Evolutionary conservation across 2,113 vertebrate genomes (phyloP).

Genomic region (Clinocottus analis): DNA sequence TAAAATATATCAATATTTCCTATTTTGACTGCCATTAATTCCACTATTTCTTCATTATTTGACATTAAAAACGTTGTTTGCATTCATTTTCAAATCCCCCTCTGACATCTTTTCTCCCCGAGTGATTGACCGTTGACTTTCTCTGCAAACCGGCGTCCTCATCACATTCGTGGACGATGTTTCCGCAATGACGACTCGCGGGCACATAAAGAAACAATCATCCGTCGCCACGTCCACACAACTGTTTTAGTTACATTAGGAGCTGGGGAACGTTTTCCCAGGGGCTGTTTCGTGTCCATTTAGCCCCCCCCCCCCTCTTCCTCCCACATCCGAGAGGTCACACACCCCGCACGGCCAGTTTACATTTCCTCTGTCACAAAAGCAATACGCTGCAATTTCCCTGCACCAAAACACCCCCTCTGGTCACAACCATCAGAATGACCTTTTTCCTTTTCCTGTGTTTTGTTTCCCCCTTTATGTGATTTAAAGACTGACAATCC

Average conservation of each 20-base stretch:
- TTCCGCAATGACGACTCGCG: constrained; percentile 35
- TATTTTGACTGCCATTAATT: neutral
- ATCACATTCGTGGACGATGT: constrained; percentile 35
- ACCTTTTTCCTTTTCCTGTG: constrained; percentile 76
- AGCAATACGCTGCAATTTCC: constrained; percentile 83
- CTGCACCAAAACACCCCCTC: constrained; percentile 80
- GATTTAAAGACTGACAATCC: constrained; percentile 76
- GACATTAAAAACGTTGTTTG: too few relatives aligned
- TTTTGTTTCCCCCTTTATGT: constrained; percentile 41
- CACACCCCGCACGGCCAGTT: constrained; percentile 80
- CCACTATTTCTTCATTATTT: too few relatives aligned
- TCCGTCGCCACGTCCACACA: constrained; percentile 45
- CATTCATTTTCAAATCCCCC: neutral
- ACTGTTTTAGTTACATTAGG: constrained; percentile 74
- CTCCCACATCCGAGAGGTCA: constrained; percentile 80
- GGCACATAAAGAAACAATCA: constrained; percentile 59
- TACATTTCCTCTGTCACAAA: constrained; percentile 84
- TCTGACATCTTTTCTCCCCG: neutral
- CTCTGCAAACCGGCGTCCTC: constrained; percentile 18
- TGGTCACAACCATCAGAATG: constrained; percentile 82
- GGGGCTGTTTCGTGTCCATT: constrained; percentile 82
- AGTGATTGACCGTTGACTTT: constrained; percentile 43
- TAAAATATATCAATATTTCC: neutral
- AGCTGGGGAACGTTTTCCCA: constrained; percentile 75
- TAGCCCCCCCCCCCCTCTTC: constrained; percentile 71